Evolutionary conservation across 2,888 invertebrate species (phyloP), one percentile per base, ranked within the genome.

Genomic region (Liopterus haemorrhoidalis): DNA sequence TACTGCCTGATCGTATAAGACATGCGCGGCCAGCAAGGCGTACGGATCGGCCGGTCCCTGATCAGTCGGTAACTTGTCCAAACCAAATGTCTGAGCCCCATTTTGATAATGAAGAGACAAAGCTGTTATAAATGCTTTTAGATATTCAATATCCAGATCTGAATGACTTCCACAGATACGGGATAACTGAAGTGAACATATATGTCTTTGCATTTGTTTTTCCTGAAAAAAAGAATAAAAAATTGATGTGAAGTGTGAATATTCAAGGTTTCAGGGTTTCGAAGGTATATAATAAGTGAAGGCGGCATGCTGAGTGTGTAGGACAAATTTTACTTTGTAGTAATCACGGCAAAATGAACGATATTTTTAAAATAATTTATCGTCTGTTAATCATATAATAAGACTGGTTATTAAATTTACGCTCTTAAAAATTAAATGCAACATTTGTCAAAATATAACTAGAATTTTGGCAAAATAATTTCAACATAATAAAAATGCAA

Each of bases 11-110:
- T 75, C 75, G 55, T 71, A 75, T 45, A 86, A 73, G 41, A 83
- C 69, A 61, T 88, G 85, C 0, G 82, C 81, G 2, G 88, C 87
- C 37, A 94, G 65, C 39, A 92, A 64, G 1, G 84, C 80, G 59
- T 92, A 93, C 1, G 82, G 76, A 69, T 94, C 94, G 0, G 81
- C 78, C 0, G 83, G 77, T 46, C 82, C 81, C 65, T 82, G 77
- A 65, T 85, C 85, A 0, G 85, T 85, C 2, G 74, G 65, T 12
- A 81, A 69, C 39, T 82, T 68, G 2, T 79, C 74, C 28, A 73
- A 65, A 9, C 73, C 72, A 46, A 78, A 73, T 52, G 64, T 71
- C 54, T 70, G 71, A 19, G 69, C 68, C 6, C 79, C 80, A 54
- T 78, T 75, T 51, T 80, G 72, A 64, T 87, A 86, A 58, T 83